Conservation (phyloP, 2,888 invertebrate species). For the Eupithecia abbreviata region DNA sequence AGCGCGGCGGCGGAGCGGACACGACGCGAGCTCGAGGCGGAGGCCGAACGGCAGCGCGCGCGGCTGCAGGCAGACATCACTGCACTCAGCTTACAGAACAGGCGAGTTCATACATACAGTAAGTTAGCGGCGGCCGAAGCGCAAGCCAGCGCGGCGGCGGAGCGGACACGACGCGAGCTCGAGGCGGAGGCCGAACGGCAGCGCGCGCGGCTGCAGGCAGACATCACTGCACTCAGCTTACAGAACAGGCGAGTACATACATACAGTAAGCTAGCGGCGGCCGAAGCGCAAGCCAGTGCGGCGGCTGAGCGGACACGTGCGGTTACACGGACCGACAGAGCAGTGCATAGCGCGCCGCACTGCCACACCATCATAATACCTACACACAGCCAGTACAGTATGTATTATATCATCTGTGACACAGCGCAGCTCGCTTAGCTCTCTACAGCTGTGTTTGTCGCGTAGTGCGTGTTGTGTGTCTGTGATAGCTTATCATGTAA, state of each 20-base stretch:
- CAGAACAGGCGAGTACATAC: slow-evolving; percentile 69
- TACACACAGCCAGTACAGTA: not conserved
- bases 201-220: slow-evolving; percentile 85
- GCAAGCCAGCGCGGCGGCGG: slow-evolving; percentile 66
- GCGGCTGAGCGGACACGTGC: too few species aligned
- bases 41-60: slow-evolving; percentile 82
- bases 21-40: slow-evolving; percentile 69
- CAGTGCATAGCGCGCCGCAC: not conserved
- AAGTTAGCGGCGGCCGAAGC: slow-evolving; percentile 41
- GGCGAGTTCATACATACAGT: slow-evolving; percentile 44
- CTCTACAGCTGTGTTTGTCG: too few species aligned
- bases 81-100: slow-evolving; percentile 81
- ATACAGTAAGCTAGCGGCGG: not conserved
- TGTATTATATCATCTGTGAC: too few species aligned
- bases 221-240: slow-evolving; percentile 83
- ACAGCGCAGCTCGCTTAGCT: not conserved
- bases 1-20: slow-evolving; percentile 68
- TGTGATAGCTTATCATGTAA: too few species aligned
- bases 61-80: slow-evolving; percentile 86
- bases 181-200: slow-evolving; percentile 80
- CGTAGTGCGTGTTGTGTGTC: too few species aligned
- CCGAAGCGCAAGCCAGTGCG: slow-evolving; percentile 45
- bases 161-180: slow-evolving; percentile 62
- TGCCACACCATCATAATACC: not conserved
- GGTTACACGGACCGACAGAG: not conserved